Evolutionary conservation across 2,888 invertebrate genomes (phyloP), one percentile per base, ranked within the genome.

Genomic region (Sympetrum striolatum): DNA sequence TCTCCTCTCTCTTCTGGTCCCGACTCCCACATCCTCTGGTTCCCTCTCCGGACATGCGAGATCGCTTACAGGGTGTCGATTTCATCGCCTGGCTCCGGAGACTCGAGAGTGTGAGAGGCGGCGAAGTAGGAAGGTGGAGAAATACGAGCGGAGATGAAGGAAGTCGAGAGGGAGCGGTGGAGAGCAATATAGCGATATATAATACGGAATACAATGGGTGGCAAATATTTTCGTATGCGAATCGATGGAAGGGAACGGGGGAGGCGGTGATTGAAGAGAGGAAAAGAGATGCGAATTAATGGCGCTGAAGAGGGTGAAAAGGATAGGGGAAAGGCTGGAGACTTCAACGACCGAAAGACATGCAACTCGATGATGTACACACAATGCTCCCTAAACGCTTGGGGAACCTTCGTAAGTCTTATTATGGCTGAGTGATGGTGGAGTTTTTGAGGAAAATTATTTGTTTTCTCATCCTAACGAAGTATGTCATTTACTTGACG

Each of bases 11-110:
- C 48, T 25, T 58, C 25, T 31, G n/a, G 35, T 80, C 39, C 37
- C 39, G 37, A n/a, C 64, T 31, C 37, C 14, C 25, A 8, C 60
- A 31, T 60, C 64, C 25, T 25, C 35, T 58, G 18, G 35, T 48
- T 60, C 82, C 58, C 53, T 31, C 35, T 37, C 58, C 86, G 60
- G 86, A 86, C 86, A 86, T 37, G 37, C 86, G 86, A 60, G 86
- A 86, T 86, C 86, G 86, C 86, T 86, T 86, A 86, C 86, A 86
- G 86, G 73, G 86, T 86, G 86, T 86, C 86, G 86, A 86, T 86
- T 86, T 86, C 86, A 86, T 60, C 86, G 53, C 25, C 53, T 48
- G 25, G 53, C 31, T 53, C 58, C 14, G 25, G 82, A 44, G 44
- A 15, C 60, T 35, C 12, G 10, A n/a, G 64, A 86, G 86, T 39